Conservation (phyloP, 2,888 invertebrate species). For the Hecatera dysodea region DNA sequence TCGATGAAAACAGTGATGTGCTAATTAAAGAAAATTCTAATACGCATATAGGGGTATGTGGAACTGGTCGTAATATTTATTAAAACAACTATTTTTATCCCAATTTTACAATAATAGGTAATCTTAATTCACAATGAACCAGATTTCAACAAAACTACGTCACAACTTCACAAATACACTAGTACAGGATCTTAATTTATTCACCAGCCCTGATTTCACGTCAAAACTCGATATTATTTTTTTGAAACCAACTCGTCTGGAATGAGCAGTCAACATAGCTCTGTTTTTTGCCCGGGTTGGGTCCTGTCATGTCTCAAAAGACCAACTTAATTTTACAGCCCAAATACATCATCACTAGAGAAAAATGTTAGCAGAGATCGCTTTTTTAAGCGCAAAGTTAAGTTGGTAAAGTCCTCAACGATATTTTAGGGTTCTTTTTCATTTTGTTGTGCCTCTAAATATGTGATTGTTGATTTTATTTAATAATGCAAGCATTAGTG, state of each 20-base stretch:
- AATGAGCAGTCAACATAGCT: constrained; percentile 76
- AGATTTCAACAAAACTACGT: constrained; percentile 20
- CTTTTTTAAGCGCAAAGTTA: constrained; percentile 35
- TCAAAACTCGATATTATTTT: constrained; percentile 72
- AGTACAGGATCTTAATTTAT: constrained; percentile 76
- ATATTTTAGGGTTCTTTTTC: constrained; percentile 55
- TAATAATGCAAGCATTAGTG: constrained; percentile 57
- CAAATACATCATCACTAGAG: not conserved
- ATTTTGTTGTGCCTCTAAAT: constrained; percentile 43
- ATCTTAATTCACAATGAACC: too few species aligned
- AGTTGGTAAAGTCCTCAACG: constrained; percentile 33
- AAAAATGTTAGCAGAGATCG: not conserved
- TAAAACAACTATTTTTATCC: too few species aligned
- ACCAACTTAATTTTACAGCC: constrained; percentile 44
- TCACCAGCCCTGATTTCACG: constrained; percentile 71
- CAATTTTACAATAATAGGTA: too few species aligned
- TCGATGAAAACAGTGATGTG: too few species aligned
- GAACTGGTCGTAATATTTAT: too few species aligned
- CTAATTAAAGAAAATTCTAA: too few species aligned
- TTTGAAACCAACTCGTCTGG: constrained; percentile 72
- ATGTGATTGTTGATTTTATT: constrained; percentile 56
- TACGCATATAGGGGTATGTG: too few species aligned
- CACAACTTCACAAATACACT: constrained; percentile 47
- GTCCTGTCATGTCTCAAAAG: constrained; percentile 52
- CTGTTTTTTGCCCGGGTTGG: constrained; percentile 58